Percentiles rank a stretch among this genome's conserved stretches.
These are phyloP conservation scores for Lacanobia oleracea DNA, from an alignment of 2,888 invertebrate genomes.

Conservation along the genomic window DNA sequence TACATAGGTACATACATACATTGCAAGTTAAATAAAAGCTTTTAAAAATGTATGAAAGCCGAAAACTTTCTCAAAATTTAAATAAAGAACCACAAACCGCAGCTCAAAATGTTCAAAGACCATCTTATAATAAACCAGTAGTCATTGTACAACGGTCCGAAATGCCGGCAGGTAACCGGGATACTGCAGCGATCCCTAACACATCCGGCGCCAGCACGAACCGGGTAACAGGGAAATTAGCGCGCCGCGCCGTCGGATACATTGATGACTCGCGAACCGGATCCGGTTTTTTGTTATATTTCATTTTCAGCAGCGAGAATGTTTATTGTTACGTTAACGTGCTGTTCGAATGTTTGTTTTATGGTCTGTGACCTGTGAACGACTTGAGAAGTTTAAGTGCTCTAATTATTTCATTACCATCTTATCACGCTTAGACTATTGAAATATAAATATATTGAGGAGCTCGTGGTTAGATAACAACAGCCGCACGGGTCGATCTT, in stretches of 20 bases:
- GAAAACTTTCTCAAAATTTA: too few relatives aligned
- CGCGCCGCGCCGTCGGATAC: constrained; percentile 63
- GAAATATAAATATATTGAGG: too few relatives aligned
- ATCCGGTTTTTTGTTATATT: constrained; percentile 51
- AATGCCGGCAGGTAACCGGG: constrained; percentile 54
- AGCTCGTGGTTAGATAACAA: too few relatives aligned
- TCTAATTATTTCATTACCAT: too few relatives aligned
- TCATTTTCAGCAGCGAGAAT: constrained; percentile 38
- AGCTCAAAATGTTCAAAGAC: constrained; percentile 4
- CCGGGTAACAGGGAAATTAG: constrained; percentile 75
- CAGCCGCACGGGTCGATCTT: too few relatives aligned
- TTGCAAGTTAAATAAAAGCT: too few relatives aligned
- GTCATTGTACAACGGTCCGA: constrained; percentile 41
- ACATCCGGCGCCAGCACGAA: constrained; percentile 63
- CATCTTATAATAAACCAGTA: constrained; percentile 12
- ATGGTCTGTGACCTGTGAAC: not conserved
- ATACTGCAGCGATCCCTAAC: constrained; percentile 59
- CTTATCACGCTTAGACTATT: too few relatives aligned
- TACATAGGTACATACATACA: too few relatives aligned
- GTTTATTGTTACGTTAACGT: constrained; percentile 16
- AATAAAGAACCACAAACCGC: too few relatives aligned
- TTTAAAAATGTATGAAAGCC: too few relatives aligned
- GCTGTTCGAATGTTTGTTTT: constrained; percentile 11
- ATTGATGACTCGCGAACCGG: constrained; percentile 45
- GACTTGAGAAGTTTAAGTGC: not conserved